Evolutionary conservation across 2,113 vertebrate genomes (phyloP).

Genomic region (Lynx canadensis): DNA sequence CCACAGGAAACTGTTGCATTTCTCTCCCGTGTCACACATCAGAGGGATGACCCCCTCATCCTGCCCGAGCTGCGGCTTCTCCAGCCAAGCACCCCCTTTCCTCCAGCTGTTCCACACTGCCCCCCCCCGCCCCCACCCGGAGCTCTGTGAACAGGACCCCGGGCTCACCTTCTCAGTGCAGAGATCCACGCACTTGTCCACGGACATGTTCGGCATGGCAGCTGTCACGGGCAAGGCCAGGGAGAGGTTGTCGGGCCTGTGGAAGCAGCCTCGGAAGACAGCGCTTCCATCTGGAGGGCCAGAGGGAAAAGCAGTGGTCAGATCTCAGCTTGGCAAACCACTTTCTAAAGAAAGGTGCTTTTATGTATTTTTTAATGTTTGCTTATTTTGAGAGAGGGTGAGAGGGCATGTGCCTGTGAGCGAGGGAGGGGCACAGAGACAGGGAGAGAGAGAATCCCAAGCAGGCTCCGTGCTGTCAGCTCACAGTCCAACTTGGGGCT

Average conservation of each 20-base stretch:
- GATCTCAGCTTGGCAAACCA: neutral
- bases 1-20: fast-evolving
- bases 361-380: neutral
- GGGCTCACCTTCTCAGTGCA: slow-evolving; percentile 93
- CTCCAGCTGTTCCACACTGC: fast-evolving
- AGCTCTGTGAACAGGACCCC: fast-evolving
- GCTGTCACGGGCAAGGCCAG: slow-evolving; percentile 91
- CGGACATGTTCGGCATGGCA: slow-evolving; percentile 92
- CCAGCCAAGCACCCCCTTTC: neutral
- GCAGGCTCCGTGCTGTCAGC: neutral
- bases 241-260: slow-evolving; percentile 91
- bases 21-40: neutral
- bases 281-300: slow-evolving; percentile 93
- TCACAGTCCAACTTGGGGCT: neutral
- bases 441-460: no score
- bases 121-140: fast-evolving
- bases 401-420: no score
- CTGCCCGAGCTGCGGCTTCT: fast-evolving
- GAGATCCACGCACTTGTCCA: slow-evolving; percentile 96
- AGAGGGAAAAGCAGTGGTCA: neutral
- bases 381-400: neutral
- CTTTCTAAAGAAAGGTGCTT: neutral
- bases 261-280: slow-evolving; percentile 96
- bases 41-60: fast-evolving
- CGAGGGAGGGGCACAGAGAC: neutral